Evolutionary conservation across 1,140 invertebrate species (phyloP), one percentile per base, ranked within the genome.

Genomic region (Drosophila guanche): DNA sequence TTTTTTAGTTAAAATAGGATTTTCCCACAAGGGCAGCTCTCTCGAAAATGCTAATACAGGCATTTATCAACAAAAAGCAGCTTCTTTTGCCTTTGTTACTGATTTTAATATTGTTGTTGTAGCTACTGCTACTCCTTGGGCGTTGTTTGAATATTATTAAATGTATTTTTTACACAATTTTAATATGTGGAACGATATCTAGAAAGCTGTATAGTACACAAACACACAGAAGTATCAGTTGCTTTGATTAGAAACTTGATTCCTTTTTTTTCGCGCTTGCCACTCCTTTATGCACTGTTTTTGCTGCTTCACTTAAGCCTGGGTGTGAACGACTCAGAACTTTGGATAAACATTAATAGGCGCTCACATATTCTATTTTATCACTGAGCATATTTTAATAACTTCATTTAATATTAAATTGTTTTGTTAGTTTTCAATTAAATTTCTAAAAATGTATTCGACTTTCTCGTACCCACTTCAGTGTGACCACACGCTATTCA

Each of bases 281-380:
- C 76, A 78, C 75, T 85, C 79, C 76, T 85, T 83, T 75, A 85
- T 85, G 81, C 81, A 85, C 79, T 85, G 86, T 85, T 85, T 78
- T 55, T 50, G 62, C 56, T 80, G 55, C 79, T 85, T 70, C 73
- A 61, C 65, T 72, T 76, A 67, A 25, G 37, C 41, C 62, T 66
- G 27, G 59, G 62, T 37, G 65, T 66, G 59, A 71, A 62, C 60
- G 72, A 68, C 63, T 80, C 62, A 40, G 16, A 53, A 48, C 60
- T 71, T 75, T 56, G 61, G 10, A 12, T 37, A 37, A 12, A 3
- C 12, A 10, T 10, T 37, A 37, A 37, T 20, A 45, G 16, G n/a
- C 27, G 25, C 41, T 53, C 29, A 43, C 66, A 71, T 59, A 52
- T 58, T 25, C 16, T 37, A 47, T 48, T 54, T 14, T 46, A 54